These are phyloP conservation scores for Polypterus senegalus DNA, from an alignment of 2,113 vertebrate genomes.

Conservation along the genomic window DNA sequence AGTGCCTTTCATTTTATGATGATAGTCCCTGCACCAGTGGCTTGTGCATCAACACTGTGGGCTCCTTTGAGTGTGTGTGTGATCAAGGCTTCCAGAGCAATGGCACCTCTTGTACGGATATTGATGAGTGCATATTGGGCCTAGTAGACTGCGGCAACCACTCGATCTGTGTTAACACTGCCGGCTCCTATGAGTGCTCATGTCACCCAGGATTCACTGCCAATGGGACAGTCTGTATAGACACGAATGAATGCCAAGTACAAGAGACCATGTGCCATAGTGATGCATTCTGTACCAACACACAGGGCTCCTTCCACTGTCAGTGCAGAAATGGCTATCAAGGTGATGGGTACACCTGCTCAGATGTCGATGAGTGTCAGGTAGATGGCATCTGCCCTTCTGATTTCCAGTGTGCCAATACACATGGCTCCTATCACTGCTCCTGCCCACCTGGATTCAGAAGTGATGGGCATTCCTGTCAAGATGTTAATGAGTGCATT, in stretches of 20 bases:
- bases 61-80: conserved; percentile 50
- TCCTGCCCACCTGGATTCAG: conserved; percentile 41
- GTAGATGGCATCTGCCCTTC: conserved; percentile 33
- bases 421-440: conserved; percentile 39
- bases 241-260: conserved; percentile 45
- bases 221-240: conserved; percentile 37
- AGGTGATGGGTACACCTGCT: conserved; percentile 28
- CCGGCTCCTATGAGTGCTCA: conserved; percentile 45
- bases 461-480: conserved; percentile 34
- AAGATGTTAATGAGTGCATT: conserved; percentile 51
- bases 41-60: conserved; percentile 41
- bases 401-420: conserved; percentile 54
- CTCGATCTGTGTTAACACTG: conserved; percentile 43
- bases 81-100: conserved; percentile 47
- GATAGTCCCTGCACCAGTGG: conserved; percentile 38
- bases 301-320: conserved; percentile 45
- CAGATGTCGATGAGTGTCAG: conserved; percentile 49
- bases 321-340: conserved; percentile 37
- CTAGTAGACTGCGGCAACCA: conserved; percentile 35
- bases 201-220: conserved; percentile 44
- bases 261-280: conserved; percentile 30
- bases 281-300: conserved; percentile 47
- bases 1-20: conserved; percentile 30
- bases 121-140: conserved; percentile 48
- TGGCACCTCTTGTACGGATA: conserved; percentile 47